A percentile compares a stretch with the other conserved stretches of the same genome.
These are phyloP conservation scores for Chascanopsetta lugubris DNA, from an alignment of 2,113 vertebrate genomes.

Conservation along the genomic window DNA sequence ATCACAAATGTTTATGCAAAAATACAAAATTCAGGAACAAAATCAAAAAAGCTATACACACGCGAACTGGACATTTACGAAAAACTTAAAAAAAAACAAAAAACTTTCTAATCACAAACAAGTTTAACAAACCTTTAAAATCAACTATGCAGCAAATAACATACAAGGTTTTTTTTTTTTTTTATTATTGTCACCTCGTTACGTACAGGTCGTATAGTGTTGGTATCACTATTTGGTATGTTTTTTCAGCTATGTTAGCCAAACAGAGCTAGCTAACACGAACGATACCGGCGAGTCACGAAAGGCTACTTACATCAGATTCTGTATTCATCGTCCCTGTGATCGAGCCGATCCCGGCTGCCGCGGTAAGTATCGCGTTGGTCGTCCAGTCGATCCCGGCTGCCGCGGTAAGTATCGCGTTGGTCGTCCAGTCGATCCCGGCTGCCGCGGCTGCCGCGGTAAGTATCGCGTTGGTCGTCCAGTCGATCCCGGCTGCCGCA, in stretches of 20 bases:
- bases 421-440: conserved; percentile 41
- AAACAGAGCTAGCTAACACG: too few species aligned
- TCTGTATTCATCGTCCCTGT: conserved; percentile 25
- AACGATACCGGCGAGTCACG: conserved; percentile 27
- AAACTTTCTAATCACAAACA: too few species aligned
- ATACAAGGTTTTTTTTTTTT: too few species aligned
- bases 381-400: conserved; percentile 46
- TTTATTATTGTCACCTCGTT: too few species aligned
- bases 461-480: conserved; percentile 8
- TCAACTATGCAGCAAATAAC: too few species aligned
- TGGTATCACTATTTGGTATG: too few species aligned
- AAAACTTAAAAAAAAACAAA: too few species aligned
- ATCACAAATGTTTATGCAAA: too few species aligned
- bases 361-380: neutral
- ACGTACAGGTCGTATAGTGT: too few species aligned
- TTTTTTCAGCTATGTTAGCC: neutral
- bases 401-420: neutral
- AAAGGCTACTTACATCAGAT: neutral
- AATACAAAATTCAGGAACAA: neutral
- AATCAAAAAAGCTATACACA: neutral
- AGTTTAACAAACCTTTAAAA: too few species aligned
- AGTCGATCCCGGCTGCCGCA: conserved; percentile 23
- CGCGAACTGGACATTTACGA: too few species aligned
- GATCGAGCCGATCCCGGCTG: conserved; percentile 42
- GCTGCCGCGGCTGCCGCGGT: conserved; percentile 29